phyloP scores from a whole-genome alignment of 2,888 invertebrate species.

The Agonopterix alstromeriana region DNA sequence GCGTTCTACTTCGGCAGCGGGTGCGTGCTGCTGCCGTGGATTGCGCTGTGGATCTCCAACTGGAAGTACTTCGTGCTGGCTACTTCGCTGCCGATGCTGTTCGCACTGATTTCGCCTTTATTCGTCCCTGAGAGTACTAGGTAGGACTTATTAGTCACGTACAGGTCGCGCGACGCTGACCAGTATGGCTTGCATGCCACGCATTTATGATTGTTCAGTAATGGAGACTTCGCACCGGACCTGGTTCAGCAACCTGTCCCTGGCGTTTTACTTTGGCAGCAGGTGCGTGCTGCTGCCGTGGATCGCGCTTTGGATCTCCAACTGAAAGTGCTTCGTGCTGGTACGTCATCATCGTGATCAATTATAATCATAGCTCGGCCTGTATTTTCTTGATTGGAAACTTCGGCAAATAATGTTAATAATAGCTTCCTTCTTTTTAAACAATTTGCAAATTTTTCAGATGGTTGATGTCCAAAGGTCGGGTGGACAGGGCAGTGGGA shows the following conservation, averaged over 20 bases:
- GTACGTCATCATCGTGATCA: too few species aligned
- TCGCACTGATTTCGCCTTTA: constrained; percentile 34
- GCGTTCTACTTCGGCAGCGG: constrained; percentile 45
- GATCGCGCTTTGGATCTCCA: constrained; percentile 41
- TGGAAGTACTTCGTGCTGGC: constrained; percentile 40
- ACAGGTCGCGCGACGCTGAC: too few species aligned
- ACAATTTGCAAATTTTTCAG: constrained; percentile 26
- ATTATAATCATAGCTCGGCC: too few species aligned
- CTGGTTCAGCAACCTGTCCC: constrained; percentile 45
- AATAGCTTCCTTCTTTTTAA: too few species aligned
- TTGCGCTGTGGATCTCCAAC: constrained; percentile 44
- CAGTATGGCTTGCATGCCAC: too few species aligned
- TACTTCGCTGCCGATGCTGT: constrained; percentile 40
- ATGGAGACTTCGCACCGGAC: constrained; percentile 52
- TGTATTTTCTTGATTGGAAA: too few species aligned
- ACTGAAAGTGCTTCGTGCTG: constrained; percentile 42
- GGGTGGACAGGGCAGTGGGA: constrained; percentile 52
- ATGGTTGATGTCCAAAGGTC: constrained; percentile 56
- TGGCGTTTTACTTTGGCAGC: constrained; percentile 41
- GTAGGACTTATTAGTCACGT: constrained; percentile 16
- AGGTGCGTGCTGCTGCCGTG: constrained; percentile 41
- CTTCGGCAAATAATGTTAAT: too few species aligned
- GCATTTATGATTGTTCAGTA: constrained; percentile 25
- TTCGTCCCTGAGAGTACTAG: constrained; percentile 51
- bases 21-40: constrained; percentile 35